Base-by-base conservation (phyloP, 2,888 invertebrate species). In the Choreutis nemorana region DNA sequence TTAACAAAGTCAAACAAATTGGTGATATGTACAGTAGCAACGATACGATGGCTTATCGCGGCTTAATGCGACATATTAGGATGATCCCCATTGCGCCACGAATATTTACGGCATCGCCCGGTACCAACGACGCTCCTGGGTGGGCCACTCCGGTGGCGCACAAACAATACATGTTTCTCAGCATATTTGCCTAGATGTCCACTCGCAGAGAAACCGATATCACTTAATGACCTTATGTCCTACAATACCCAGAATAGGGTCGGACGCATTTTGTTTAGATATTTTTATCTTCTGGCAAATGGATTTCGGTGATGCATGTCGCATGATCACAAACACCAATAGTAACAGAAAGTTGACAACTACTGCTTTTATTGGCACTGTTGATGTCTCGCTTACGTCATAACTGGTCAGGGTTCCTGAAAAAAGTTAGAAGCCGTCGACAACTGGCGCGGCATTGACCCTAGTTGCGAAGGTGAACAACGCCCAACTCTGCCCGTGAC, bases 61-160 rank as follows among this genome's bases (percentile, higher is more conserved):
- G 58, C 55, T 64, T 61, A 58, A 36, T 33, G 45, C 43, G 41
- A 44, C 50, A 47, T 46, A 44, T 45, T 40, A 48, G 45, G 58
- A 58, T 67, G 59, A 72, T 70, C 67, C 57, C 45, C 39, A 49
- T 71, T 73, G 59, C 70, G 65, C 62, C 66, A 67, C 49, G 36
- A 45, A 56, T 63, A 67, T 73, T 75, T 70, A 73, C 53, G 63
- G 60, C 58, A 53, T 51, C 47, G 55, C 55, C 52, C 15, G 15
- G 8, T 55, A 55, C 48, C 41, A 40, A 42, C 45, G 45, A 43
- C 32, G 33, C 53, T 48, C 60, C 58, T 61, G 60, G 75, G 73
- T 73, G 72, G 75, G n/a, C 23, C 5, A 18, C 11, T 45, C 49
- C 54, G 53, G 54, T 54, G 56, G 50, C 50, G 44, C 36, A 45